Conservation (phyloP, 2,797 vertebrate species). For the Lepilemur septentrionalis region DNA sequence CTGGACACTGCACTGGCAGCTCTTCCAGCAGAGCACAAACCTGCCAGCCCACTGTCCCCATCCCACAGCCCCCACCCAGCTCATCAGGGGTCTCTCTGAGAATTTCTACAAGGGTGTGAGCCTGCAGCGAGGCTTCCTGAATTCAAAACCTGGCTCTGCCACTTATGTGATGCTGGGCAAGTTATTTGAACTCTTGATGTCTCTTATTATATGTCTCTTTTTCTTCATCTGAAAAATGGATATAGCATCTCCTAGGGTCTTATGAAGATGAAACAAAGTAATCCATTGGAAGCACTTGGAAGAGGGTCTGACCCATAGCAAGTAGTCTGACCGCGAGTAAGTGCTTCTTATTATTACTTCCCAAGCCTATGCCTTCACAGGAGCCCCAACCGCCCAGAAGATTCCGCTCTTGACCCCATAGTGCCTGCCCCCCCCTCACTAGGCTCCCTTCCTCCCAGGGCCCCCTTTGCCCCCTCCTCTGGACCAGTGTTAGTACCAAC, state of each 20-base stretch:
- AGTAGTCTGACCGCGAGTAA: not conserved
- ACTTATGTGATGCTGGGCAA: not conserved
- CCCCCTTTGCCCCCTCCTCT: not conserved
- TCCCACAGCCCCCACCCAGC: not conserved
- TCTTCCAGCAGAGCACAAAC: not conserved
- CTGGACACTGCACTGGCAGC: not conserved
- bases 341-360: not conserved
- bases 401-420: not conserved
- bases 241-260: not conserved
- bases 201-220: not conserved
- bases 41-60: too few species aligned
- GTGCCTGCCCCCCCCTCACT: not conserved
- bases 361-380: not conserved
- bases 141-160: not conserved
- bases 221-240: slow-evolving; percentile 22
- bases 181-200: not conserved
- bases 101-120: not conserved
- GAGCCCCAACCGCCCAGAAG: not conserved
- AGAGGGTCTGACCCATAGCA: not conserved
- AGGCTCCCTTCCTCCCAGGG: not conserved
- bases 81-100: not conserved
- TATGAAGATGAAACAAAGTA: not conserved
- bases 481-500: not conserved
- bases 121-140: not conserved
- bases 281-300: not conserved